Conservation (phyloP, 2,797 vertebrate species). For the Rhynchonycteris naso region DNA sequence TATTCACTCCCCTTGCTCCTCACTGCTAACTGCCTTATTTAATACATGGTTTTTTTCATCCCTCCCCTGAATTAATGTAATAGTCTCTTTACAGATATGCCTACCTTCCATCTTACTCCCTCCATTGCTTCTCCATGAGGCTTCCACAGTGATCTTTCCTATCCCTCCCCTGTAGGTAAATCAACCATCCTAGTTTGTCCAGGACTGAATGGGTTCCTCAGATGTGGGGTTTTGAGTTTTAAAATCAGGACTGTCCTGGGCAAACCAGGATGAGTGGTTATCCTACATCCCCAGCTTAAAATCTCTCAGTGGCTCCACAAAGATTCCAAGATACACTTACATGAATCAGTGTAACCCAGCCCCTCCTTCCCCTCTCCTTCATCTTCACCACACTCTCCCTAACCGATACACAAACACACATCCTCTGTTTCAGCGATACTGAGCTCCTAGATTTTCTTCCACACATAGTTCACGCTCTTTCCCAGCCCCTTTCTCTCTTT, state of each 20-base stretch:
- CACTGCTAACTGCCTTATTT: background rate
- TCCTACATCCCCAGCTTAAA: background rate
- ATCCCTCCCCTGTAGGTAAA: background rate
- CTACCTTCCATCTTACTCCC: background rate
- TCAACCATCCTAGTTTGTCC: background rate
- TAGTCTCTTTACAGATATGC: background rate
- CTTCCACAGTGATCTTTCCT: background rate
- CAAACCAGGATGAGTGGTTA: background rate
- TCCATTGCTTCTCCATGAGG: background rate
- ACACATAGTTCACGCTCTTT: background rate
- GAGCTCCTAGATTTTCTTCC: background rate
- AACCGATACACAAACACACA: background rate
- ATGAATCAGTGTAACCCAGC: background rate
- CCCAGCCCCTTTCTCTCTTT: background rate
- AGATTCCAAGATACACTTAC: background rate
- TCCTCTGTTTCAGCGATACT: background rate
- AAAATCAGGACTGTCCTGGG: background rate
- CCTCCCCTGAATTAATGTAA: background rate
- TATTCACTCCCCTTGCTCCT: background rate
- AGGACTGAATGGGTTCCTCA: background rate
- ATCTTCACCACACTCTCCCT: background rate
- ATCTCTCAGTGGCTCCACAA: background rate
- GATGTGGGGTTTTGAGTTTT: background rate
- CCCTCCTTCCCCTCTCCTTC: background rate
- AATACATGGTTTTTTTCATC: background rate